Evolutionary conservation across 2,888 invertebrate species (phyloP), one percentile per base, ranked within the genome.

Genomic region (Urechis unicinctus): DNA sequence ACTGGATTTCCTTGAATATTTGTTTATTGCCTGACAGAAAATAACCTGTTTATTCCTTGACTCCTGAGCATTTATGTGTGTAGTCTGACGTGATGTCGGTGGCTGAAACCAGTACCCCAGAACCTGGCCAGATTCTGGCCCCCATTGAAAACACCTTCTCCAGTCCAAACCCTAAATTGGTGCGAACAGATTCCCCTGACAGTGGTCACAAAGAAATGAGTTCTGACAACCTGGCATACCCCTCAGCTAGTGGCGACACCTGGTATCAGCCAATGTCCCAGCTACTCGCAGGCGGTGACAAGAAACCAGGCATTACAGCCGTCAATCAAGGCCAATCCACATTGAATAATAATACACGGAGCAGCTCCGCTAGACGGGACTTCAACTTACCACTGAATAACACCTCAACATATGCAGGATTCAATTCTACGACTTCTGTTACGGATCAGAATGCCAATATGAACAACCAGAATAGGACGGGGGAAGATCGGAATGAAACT

Each of bases 161-260:
- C 41, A 31, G 25, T 21, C 50, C 54, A 60, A 70, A 70, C 55
- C 61, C 66, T 2, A 64, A 67, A 22, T 63, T 67, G 49, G 59
- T 50, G 9, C 45, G 50, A 41, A 52, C 57, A n/a, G 75, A 73
- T 48, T 75, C 75, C 9, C 76, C 76, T 1, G 76, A 76, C 63
- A 74, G 74, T 53, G 76, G 76, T 17, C 75, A 75, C 61, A 67
- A 67, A 36, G 75, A 76, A 61, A 76, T 75, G 76, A 74, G 74
- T 13, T 70, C 71, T 28, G 61, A 62, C 50, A 60, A 56, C 29
- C 53, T 60, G 28, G 36, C 13, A 17, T 29, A 41, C 3, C 50
- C 44, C 22, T 28, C 26, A 3, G 3, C 42, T 9, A 28, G 17
- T 3, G n/a, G 6, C 25, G 26, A 51, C 41, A 13, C 42, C 2